Percentiles rank a stretch among this genome's conserved stretches.
phyloP scores from a whole-genome alignment of 35 echinoderm and acorn worm genomes.

The Eucidaris tribuloides region DNA sequence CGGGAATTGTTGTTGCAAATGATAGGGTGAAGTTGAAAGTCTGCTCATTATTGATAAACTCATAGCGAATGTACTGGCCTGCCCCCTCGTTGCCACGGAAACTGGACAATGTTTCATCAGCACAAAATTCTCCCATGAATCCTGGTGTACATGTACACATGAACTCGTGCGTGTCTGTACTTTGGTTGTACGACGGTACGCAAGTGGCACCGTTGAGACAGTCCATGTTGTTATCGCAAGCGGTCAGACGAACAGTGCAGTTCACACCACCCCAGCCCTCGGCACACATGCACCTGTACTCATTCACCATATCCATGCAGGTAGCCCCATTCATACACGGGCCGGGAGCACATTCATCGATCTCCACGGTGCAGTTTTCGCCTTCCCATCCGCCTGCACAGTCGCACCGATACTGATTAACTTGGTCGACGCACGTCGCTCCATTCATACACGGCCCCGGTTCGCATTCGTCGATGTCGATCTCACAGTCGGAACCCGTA shows the following conservation, averaged over 20 bases:
- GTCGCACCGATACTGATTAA: slow-evolving; percentile 54
- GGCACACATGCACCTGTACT: slow-evolving; percentile 52
- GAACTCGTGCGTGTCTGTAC: slow-evolving; percentile 11
- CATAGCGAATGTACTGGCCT: slow-evolving; percentile 42
- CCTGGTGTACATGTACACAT: slow-evolving; percentile 57
- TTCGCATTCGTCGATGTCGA: slow-evolving; percentile 46
- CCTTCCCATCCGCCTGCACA: slow-evolving; percentile 48
- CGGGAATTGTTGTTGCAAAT: slow-evolving; percentile 69
- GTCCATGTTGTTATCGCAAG: slow-evolving; percentile 28
- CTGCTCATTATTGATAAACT: background rate
- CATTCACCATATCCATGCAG: slow-evolving; percentile 36
- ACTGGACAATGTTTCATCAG: slow-evolving; percentile 28
- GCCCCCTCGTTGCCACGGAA: slow-evolving; percentile 31
- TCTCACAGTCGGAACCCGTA: slow-evolving; percentile 28
- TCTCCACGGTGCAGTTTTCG: slow-evolving; percentile 42
- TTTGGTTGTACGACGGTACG: slow-evolving; percentile 39
- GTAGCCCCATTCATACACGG: slow-evolving; percentile 30
- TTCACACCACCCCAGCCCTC: slow-evolving; percentile 36
- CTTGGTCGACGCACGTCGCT: slow-evolving; percentile 37
- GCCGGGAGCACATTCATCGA: slow-evolving; percentile 38
- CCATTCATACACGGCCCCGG: slow-evolving; percentile 44
- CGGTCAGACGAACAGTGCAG: slow-evolving; percentile 48
- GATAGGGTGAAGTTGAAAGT: slow-evolving; percentile 51
- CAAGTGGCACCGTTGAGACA: slow-evolving; percentile 85
- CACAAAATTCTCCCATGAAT: slow-evolving; percentile 54